Conservation (phyloP, 2,797 vertebrate genomes). For the Molossus molossus region DNA sequence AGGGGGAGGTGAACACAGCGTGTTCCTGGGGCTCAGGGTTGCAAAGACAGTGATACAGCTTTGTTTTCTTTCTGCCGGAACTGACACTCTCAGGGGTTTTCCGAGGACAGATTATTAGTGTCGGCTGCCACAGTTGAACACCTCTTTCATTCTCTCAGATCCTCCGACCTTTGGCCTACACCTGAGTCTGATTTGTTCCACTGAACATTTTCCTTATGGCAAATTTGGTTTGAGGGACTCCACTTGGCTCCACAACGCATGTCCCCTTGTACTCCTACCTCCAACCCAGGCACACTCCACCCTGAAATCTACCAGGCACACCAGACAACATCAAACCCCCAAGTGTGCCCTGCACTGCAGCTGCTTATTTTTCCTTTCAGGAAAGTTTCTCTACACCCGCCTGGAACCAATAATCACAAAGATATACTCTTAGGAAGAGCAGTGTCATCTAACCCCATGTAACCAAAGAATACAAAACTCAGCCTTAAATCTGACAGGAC, state of each 20-base stretch:
- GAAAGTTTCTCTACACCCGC: conserved; percentile 52
- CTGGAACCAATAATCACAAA: conserved; percentile 10
- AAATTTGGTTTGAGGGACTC: background rate
- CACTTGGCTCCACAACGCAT: background rate
- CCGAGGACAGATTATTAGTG: background rate
- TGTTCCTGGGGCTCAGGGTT: background rate
- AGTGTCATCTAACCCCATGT: background rate
- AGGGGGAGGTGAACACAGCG: background rate
- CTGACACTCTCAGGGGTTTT: background rate
- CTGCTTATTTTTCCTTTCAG: background rate
- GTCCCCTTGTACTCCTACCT: background rate
- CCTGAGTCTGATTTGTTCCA: background rate
- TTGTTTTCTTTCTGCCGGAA: background rate
- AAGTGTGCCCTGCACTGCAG: background rate
- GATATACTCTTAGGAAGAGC: background rate
- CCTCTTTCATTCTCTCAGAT: background rate
- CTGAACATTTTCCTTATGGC: background rate
- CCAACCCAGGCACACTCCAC: background rate
- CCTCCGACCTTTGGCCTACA: background rate
- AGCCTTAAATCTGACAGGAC: background rate
- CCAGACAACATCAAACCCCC: background rate
- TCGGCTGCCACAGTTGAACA: background rate
- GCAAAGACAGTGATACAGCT: background rate
- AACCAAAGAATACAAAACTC: conserved; percentile 33
- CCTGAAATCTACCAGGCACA: background rate